Conservation (phyloP, 2,888 invertebrate species). For the Zaprionus obscuricornis region DNA sequence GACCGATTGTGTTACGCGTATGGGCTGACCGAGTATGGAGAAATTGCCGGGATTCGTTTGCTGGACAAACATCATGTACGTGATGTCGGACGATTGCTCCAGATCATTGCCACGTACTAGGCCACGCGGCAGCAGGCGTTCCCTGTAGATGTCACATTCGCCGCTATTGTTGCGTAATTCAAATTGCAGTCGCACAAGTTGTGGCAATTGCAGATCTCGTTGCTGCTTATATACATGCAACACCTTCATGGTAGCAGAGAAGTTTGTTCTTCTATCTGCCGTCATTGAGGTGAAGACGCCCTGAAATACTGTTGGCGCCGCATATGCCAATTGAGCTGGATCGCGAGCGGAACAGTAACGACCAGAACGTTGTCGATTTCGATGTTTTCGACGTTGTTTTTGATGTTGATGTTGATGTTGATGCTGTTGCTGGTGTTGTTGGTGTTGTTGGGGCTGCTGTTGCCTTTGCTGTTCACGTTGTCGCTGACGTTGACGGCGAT, state of each 20-base stretch:
- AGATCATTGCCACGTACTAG: conserved; percentile 81
- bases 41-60: conserved; percentile 83
- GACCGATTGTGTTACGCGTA: conserved; percentile 79
- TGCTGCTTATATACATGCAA: conserved; percentile 87
- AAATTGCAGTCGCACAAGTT: conserved; percentile 81
- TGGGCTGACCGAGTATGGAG: conserved; percentile 83
- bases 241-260: conserved; percentile 88
- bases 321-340: conserved; percentile 87
- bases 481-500: conserved; percentile 44
- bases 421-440: conserved; percentile 46
- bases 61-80: conserved; percentile 83
- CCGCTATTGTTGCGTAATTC: conserved; percentile 80
- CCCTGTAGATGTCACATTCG: conserved; percentile 83
- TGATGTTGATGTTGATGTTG: conserved; percentile 43
- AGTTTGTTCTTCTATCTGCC: conserved; percentile 85
- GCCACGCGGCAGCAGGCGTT: conserved; percentile 80
- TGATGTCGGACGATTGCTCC: conserved; percentile 79
- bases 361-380: conserved; percentile 56
- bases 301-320: conserved; percentile 87
- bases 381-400: conserved; percentile 59
- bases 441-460: conserved; percentile 35
- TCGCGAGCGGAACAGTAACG: conserved; percentile 86
- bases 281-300: conserved; percentile 88
- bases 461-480: conserved; percentile 42
- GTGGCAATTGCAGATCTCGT: conserved; percentile 81